A percentile compares a stretch with the other conserved stretches of the same genome.
These are phyloP conservation scores for Bradypodion pumilum DNA, from an alignment of 2,797 vertebrate species.

Conservation along the genomic window DNA sequence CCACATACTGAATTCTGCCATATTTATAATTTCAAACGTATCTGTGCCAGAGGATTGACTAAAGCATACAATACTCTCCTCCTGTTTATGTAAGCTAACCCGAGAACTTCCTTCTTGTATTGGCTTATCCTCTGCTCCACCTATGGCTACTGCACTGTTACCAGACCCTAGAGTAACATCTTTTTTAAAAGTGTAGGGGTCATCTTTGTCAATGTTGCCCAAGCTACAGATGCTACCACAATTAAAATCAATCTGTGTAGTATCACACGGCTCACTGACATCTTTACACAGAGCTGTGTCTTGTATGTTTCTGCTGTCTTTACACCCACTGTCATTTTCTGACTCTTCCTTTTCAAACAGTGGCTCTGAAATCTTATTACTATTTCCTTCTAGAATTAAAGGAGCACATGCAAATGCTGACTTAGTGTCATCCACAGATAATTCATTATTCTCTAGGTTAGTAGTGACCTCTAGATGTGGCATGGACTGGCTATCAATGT, in stretches of 20 bases:
- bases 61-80: slow-evolving; percentile 21
- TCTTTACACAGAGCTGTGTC: slow-evolving; percentile 19
- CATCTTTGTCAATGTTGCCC: slow-evolving; percentile 51
- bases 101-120: slow-evolving; percentile 35
- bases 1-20: slow-evolving; percentile 3
- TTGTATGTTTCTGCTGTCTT: neutral
- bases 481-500: neutral
- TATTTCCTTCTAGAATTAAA: neutral
- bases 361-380: slow-evolving; percentile 18
- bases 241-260: slow-evolving; percentile 49
- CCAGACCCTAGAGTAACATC: slow-evolving; percentile 36
- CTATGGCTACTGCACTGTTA: slow-evolving; percentile 30
- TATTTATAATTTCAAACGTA: slow-evolving; percentile 21
- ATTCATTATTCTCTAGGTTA: neutral
- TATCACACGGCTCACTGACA: slow-evolving; percentile 58
- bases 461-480: slow-evolving; percentile 18
- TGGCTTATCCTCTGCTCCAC: slow-evolving; percentile 13
- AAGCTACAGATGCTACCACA: slow-evolving; percentile 52
- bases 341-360: slow-evolving; percentile 9
- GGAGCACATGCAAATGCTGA: neutral
- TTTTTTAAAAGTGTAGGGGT: slow-evolving; percentile 43
- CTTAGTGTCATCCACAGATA: neutral
- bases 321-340: slow-evolving; percentile 16
- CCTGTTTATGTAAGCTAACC: slow-evolving; percentile 33
- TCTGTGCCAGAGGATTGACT: slow-evolving; percentile 8